Evolutionary conservation across 2,797 vertebrate species (phyloP), one percentile per base, ranked within the genome.

Genomic region (Anolis apletophallus): DNA sequence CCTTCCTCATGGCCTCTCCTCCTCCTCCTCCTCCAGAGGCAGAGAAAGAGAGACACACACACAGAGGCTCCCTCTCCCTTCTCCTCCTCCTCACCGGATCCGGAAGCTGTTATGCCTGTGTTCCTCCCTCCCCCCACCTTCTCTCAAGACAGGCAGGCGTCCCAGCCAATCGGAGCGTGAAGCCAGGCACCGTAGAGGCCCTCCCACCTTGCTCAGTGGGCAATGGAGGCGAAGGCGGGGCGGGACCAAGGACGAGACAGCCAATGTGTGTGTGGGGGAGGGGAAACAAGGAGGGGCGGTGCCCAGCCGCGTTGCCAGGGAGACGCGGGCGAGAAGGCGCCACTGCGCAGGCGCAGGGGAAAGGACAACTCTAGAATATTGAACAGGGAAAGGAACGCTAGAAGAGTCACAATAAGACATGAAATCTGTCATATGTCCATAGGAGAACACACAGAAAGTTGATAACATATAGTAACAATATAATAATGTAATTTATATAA

Each of bases 1-100:
- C 46, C 46, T 6, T 46, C 5, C 46, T 46, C 46, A 40, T 40
- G 40, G 40, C 40, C 40, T 40, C 46, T 46, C 46, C 46, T 46
- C 46, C 46, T 40, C 46, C 46, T 40, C 40, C 5, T 40, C 40
- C 40, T 40, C 40, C 40, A 40, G 40, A 40, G 40, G 40, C 40
- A 40, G 40, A 40, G 5, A 40, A 5, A 40, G 40, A 40, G 40
- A 40, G 40, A 40, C 21, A 21, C 50, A 29, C 50, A 12, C 55
- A 12, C 21, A 32, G 23, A 16, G 46, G 29, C 79, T 75, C 67
- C 29, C 81, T 50, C 61, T 69, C 71, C n/a, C 78, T 64, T 75
- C 71, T 16, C 76, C 84, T 7, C 85, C 79, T 5, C 36, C 80
- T 77, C 86, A 52, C 81, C 86, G 81, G 86, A 87, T 83, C 17